A percentile compares a stretch with the other conserved stretches of the same genome.
Conservation (phyloP, 2,113 vertebrate genomes). For the Pachycephala philippinensis region DNA sequence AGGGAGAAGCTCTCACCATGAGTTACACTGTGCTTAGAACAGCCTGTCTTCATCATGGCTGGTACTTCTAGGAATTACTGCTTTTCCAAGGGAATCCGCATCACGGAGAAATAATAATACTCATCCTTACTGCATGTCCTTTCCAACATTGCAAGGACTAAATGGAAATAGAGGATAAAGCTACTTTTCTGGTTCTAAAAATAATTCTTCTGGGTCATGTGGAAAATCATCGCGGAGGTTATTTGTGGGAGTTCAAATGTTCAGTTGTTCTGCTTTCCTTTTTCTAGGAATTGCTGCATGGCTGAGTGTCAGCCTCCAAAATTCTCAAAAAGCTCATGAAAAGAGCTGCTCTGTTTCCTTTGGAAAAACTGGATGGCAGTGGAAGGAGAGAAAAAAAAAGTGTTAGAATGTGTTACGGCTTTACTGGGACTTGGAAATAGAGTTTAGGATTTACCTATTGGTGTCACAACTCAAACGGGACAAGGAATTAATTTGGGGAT, state of each 20-base stretch:
- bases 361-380: slow-evolving; percentile 49
- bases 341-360: slow-evolving; percentile 56
- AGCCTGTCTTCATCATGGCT: slow-evolving; percentile 14
- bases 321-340: slow-evolving; percentile 36
- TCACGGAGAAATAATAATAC: slow-evolving; percentile 12
- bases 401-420: slow-evolving; percentile 37
- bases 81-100: neutral
- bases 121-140: neutral
- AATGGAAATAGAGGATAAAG: slow-evolving; percentile 36
- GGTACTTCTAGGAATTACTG: slow-evolving; percentile 50
- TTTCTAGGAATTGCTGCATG: slow-evolving; percentile 57
- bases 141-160: neutral
- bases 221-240: slow-evolving; percentile 38
- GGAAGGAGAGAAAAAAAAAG: neutral
- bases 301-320: slow-evolving; percentile 15
- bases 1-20: neutral
- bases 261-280: slow-evolving; percentile 54
- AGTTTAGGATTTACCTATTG: neutral
- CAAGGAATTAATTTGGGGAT: neutral
- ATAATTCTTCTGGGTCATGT: slow-evolving; percentile 48
- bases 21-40: neutral
- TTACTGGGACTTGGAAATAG: neutral
- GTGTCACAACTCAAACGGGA: neutral
- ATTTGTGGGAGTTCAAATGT: slow-evolving; percentile 60
- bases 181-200: slow-evolving; percentile 48